Evolutionary conservation across 2,888 invertebrate genomes (phyloP).

Genomic region (Imbricaverruca yamaguchii): DNA sequence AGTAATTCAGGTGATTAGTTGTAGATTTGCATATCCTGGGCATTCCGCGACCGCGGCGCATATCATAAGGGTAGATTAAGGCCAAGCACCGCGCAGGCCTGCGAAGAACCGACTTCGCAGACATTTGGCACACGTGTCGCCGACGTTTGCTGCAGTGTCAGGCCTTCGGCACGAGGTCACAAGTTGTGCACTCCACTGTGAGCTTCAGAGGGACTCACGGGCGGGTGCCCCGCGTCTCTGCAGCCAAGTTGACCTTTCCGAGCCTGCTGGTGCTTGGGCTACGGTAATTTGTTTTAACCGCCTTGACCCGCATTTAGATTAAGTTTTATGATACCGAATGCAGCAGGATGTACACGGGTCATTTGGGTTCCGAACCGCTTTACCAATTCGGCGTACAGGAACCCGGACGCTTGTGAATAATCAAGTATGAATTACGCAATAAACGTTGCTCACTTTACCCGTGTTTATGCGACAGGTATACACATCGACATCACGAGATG

Average conservation of each 20-base stretch:
- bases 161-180: no score
- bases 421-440: neutral
- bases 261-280: neutral
- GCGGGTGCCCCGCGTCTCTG: no score
- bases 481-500: no score
- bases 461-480: neutral
- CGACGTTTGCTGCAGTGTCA: no score
- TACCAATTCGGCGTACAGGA: neutral
- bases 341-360: neutral
- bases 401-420: neutral
- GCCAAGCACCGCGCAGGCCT: neutral
- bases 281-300: neutral
- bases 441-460: neutral
- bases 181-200: no score
- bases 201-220: no score
- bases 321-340: neutral
- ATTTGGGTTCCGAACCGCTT: neutral
- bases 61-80: neutral
- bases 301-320: neutral
- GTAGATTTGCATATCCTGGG: slow-evolving; percentile 5
- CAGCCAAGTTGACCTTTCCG: neutral
- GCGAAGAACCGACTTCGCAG: no score
- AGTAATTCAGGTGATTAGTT: neutral
- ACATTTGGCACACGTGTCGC: no score
- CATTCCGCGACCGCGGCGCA: neutral